phyloP scores from a whole-genome alignment of 2,797 vertebrate genomes.

The Mormyrops attenuatus region DNA sequence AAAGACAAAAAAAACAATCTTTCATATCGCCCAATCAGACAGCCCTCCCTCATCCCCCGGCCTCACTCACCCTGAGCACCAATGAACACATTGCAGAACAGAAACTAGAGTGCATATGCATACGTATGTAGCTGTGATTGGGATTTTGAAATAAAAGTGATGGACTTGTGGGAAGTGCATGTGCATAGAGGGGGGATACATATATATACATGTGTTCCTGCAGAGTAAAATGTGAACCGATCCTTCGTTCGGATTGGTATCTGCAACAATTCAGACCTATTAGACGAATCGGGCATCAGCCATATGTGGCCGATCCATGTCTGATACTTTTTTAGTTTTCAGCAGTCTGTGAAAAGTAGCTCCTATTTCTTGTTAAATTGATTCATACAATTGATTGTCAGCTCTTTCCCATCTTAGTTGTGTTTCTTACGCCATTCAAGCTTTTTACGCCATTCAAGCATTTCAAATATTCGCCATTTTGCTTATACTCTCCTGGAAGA shows the following conservation, averaged over 20 bases:
- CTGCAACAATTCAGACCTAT: neutral
- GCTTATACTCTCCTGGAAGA: too few species aligned
- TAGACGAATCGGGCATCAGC: neutral
- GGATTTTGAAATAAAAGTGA: neutral
- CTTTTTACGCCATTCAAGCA: too few species aligned
- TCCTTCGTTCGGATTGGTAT: neutral
- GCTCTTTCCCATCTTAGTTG: neutral
- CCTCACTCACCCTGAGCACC: neutral
- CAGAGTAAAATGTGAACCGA: neutral
- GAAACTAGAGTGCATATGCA: neutral
- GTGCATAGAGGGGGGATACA: neutral
- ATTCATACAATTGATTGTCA: too few species aligned
- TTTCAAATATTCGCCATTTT: too few species aligned
- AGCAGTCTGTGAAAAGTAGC: too few species aligned
- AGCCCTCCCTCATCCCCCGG: neutral
- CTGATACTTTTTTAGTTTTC: neutral
- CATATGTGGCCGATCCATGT: neutral
- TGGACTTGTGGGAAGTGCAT: neutral
- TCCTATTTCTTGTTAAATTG: too few species aligned
- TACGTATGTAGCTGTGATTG: neutral
- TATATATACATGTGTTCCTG: too few species aligned
- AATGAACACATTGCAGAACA: neutral
- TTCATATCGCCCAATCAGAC: neutral
- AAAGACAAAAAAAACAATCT: too few species aligned
- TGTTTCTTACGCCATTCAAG: neutral